These are phyloP conservation scores for Ellobium chinense DNA, from an alignment of 2,888 invertebrate species.

Conservation along the genomic window DNA sequence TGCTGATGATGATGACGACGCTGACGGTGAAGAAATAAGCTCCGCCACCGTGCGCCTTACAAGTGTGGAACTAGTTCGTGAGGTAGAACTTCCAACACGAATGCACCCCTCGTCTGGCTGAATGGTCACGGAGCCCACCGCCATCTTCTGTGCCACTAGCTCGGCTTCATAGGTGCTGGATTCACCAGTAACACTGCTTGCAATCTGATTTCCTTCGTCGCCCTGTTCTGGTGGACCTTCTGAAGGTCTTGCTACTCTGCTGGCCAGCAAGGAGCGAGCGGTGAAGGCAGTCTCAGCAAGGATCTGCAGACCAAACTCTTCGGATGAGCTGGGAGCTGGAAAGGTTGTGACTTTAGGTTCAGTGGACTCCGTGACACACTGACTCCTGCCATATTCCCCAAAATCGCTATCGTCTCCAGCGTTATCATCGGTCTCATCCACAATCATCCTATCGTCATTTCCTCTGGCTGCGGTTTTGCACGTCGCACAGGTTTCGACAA, in stretches of 20 bases:
- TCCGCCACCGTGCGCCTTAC: background rate
- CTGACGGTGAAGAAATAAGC: background rate
- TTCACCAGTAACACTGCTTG: background rate
- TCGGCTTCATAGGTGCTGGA: background rate
- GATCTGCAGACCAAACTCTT: background rate
- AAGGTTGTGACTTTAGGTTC: background rate
- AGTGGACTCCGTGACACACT: background rate
- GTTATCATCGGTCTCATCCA: too few species aligned
- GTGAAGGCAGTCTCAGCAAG: constrained; percentile 14
- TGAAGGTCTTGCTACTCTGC: background rate
- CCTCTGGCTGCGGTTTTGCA: too few species aligned
- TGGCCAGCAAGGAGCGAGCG: background rate
- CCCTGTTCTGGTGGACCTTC: background rate
- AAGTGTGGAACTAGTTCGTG: background rate
- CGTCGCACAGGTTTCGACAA: too few species aligned
- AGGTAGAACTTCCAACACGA: constrained; percentile 3
- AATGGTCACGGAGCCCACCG: constrained; percentile 8
- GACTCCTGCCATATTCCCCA: too few species aligned
- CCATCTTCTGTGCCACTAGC: background rate
- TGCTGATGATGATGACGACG: background rate
- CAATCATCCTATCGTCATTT: too few species aligned
- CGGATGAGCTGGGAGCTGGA: background rate
- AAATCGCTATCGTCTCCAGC: too few species aligned
- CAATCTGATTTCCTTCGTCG: background rate
- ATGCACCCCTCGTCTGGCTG: constrained; percentile 4